These are phyloP conservation scores for Synaphobranchus kaupii DNA, from an alignment of 2,797 vertebrate genomes.

Conservation along the genomic window DNA sequence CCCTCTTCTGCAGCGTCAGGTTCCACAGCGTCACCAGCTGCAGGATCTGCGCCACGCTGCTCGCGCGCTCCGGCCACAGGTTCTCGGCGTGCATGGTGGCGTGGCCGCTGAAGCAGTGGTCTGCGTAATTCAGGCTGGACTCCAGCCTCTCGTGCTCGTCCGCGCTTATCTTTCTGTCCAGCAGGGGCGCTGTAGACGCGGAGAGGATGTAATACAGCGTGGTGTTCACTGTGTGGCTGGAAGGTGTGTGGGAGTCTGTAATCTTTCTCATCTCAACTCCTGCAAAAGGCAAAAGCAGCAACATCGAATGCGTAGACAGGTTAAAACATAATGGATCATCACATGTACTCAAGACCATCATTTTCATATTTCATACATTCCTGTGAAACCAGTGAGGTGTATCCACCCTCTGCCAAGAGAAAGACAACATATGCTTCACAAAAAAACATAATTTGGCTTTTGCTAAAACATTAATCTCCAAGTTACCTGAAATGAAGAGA, in stretches of 20 bases:
- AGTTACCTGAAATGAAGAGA: conserved; percentile 88
- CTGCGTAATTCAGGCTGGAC: conserved; percentile 88
- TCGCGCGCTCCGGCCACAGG: conserved; percentile 85
- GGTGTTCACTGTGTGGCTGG: conserved; percentile 89
- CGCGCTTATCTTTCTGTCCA: conserved; percentile 69
- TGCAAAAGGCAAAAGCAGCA: conserved; percentile 49
- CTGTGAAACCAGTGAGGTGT: not conserved
- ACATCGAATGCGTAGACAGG: not conserved
- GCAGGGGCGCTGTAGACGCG: conserved; percentile 79
- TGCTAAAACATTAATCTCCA: not conserved
- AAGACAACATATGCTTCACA: not conserved
- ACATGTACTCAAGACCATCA: not conserved
- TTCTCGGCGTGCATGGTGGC: conserved; percentile 96
- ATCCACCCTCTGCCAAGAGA: not conserved
- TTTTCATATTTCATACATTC: not conserved
- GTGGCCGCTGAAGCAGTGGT: conserved; percentile 96
- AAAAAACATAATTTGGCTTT: not conserved
- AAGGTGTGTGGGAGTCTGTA: conserved; percentile 87
- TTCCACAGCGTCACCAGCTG: conserved; percentile 93
- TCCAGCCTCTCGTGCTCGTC: conserved; percentile 85
- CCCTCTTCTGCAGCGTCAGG: conserved; percentile 90
- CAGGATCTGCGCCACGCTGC: conserved; percentile 79
- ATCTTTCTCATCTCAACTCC: conserved; percentile 94
- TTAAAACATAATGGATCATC: not conserved
- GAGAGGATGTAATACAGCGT: conserved; percentile 93